Conservation (phyloP, 2,113 vertebrate species). For the Uria aalge region DNA sequence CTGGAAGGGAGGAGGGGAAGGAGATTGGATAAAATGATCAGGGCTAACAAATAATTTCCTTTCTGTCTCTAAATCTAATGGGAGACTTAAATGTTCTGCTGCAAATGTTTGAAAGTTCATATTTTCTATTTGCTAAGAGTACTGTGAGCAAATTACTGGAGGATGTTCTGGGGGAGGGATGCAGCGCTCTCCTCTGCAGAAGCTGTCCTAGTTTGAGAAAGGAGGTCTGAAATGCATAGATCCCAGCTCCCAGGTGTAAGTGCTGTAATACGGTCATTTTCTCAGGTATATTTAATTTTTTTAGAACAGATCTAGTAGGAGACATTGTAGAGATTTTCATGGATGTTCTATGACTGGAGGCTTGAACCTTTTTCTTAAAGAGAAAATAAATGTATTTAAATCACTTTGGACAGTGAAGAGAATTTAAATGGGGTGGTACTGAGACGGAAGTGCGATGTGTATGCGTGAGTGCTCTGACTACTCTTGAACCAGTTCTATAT, state of each 20-base stretch:
- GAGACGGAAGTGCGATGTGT: rapidly evolving
- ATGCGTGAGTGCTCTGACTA: not conserved
- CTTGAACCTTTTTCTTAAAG: not conserved
- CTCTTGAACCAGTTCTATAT: not conserved
- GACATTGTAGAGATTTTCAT: not conserved
- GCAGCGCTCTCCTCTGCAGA: not conserved
- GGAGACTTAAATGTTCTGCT: not conserved
- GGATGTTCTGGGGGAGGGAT: not conserved
- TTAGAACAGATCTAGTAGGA: not conserved
- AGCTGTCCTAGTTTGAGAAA: not conserved
- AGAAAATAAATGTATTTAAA: not conserved
- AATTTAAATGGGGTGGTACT: not conserved
- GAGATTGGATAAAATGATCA: not conserved
- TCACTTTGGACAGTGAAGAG: not conserved
- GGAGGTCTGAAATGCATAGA: not conserved
- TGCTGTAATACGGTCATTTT: not conserved
- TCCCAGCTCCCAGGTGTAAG: not conserved
- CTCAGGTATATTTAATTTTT: not conserved
- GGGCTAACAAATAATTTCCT: not conserved
- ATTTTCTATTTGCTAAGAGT: not conserved
- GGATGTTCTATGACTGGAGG: not conserved
- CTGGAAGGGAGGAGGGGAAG: not conserved
- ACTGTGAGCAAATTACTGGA: not conserved
- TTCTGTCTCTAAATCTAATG: not conserved
- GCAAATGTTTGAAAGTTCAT: not conserved